Conservation (phyloP, 2,888 invertebrate genomes). For the Cephus pulcher region DNA sequence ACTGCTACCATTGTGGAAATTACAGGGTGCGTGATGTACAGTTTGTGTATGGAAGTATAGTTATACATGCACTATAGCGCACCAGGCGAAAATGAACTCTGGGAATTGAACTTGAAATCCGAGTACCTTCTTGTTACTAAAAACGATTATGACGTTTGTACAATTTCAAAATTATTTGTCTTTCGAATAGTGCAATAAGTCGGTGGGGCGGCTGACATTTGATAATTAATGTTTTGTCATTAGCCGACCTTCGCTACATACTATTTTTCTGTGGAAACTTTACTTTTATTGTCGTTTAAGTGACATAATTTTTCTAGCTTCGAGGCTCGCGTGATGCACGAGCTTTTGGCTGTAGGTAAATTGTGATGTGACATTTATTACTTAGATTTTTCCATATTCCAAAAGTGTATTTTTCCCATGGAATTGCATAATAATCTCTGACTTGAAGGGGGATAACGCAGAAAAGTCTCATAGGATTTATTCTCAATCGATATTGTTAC, state of each 20-base stretch:
- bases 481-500: background rate
- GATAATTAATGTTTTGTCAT: background rate
- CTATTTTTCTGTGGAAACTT: background rate
- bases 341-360: background rate
- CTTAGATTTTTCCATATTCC: background rate
- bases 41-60: background rate
- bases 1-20: constrained; percentile 20
- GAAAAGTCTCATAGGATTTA: background rate
- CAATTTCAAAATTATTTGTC: background rate
- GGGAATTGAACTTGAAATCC: background rate
- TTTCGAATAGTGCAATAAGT: background rate
- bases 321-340: background rate
- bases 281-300: background rate
- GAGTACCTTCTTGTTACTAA: background rate
- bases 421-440: background rate
- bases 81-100: background rate
- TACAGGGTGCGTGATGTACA: constrained; percentile 20
- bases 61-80: background rate
- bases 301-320: background rate
- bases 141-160: background rate
- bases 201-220: background rate
- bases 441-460: background rate
- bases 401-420: background rate
- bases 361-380: background rate
- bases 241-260: background rate